Evolutionary conservation across 30 jellyfish, hydroid and myxozoan species (phyloP).

Genomic region (Nemopilema nomurai): DNA sequence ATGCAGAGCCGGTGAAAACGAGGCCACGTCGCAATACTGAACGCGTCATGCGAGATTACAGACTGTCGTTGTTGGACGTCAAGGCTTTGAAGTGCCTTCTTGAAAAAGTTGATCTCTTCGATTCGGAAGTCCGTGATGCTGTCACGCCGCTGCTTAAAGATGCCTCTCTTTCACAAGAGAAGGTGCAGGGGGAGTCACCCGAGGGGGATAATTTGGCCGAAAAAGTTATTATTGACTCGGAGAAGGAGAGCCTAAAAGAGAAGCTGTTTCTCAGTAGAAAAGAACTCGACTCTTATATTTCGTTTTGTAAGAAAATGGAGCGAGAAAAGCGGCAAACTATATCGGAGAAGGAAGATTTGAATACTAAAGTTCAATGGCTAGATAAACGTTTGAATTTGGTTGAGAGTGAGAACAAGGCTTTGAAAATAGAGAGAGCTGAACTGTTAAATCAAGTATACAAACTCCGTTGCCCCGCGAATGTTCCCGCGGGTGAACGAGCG

Average conservation of each 20-base stretch:
- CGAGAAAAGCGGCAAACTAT: conserved; percentile 94
- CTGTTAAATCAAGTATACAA: conserved; percentile 87
- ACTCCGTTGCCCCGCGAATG: conserved; percentile 84
- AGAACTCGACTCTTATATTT: conserved; percentile 96
- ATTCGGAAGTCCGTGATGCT: conserved; percentile 77
- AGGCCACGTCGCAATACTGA: conserved; percentile 85
- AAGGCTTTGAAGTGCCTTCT: conserved; percentile 81
- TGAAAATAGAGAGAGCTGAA: conserved; percentile 91
- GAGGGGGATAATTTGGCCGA: conserved; percentile 74
- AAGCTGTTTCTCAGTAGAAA: conserved; percentile 84
- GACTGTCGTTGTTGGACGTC: conserved; percentile 79
- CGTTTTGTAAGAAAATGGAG: conserved; percentile 96
- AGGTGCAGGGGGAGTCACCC: conserved; percentile 31
- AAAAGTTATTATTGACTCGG: conserved; percentile 80
- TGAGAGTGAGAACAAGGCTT: conserved; percentile 84
- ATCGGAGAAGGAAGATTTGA: conserved; percentile 95
- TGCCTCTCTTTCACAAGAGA: conserved; percentile 30
- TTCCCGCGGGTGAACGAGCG: conserved; percentile 69
- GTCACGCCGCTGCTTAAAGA: conserved; percentile 76
- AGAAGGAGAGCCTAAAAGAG: conserved; percentile 82
- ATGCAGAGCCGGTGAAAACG: conserved; percentile 30
- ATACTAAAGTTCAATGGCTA: conserved; percentile 94
- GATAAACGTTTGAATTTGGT: conserved; percentile 82
- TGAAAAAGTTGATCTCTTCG: conserved; percentile 87
- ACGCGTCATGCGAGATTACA: conserved; percentile 92